These are phyloP conservation scores for Chanos chanos DNA, from an alignment of 2,797 vertebrate genomes.

Conservation along the genomic window DNA sequence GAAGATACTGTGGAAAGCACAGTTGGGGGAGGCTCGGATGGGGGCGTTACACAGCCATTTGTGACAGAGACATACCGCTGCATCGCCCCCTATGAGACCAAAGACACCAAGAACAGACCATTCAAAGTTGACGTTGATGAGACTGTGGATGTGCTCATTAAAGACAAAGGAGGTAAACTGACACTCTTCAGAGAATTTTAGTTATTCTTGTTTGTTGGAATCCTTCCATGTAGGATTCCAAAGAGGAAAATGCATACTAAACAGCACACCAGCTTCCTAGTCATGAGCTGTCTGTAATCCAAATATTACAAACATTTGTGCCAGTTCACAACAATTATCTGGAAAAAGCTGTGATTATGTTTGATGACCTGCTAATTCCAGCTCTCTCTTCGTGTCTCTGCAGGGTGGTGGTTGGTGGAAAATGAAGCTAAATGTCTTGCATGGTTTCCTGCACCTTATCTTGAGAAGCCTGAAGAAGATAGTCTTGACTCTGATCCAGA, in stretches of 20 bases:
- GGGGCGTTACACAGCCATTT: conserved; percentile 71
- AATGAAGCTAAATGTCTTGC: conserved; percentile 78
- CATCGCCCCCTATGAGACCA: conserved; percentile 77
- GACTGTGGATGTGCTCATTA: conserved; percentile 80
- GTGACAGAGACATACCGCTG: conserved; percentile 76
- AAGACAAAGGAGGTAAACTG: conserved; percentile 82
- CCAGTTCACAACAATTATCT: too few species aligned
- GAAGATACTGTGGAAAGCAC: conserved; percentile 48
- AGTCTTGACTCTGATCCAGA: conserved; percentile 40
- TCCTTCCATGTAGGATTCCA: too few species aligned
- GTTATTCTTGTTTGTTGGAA: too few species aligned
- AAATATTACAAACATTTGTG: too few species aligned
- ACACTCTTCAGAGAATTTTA: background rate
- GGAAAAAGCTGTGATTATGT: background rate
- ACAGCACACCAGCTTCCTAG: too few species aligned
- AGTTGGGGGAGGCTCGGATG: background rate
- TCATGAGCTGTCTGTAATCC: too few species aligned
- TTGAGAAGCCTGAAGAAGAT: conserved; percentile 62
- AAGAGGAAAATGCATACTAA: too few species aligned
- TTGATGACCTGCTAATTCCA: background rate
- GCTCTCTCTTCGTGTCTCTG: background rate
- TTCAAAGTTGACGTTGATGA: conserved; percentile 74
- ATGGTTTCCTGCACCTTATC: conserved; percentile 92
- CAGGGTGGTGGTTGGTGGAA: conserved; percentile 96
- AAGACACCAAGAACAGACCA: conserved; percentile 77